Percentiles rank a stretch among this genome's conserved stretches.
These are phyloP conservation scores for Parnassius mnemosyne DNA, from an alignment of 2,888 invertebrate species.

Conservation along the genomic window DNA sequence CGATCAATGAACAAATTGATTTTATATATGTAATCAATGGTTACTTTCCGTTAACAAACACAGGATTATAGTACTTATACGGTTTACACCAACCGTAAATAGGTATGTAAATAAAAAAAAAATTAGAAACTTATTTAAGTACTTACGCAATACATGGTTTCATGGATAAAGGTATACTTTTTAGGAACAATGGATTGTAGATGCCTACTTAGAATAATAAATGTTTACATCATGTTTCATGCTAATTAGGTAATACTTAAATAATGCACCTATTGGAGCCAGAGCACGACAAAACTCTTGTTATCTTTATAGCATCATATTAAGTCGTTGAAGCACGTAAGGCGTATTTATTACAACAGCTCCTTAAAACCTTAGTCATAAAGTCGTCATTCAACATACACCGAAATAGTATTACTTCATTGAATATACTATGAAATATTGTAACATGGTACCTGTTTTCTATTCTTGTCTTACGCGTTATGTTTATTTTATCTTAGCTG, in stretches of 20 bases:
- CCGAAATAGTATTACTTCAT: slow-evolving; percentile 2
- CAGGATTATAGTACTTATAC: too few relatives aligned
- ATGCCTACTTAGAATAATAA: background rate
- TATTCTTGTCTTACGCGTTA: slow-evolving; percentile 35
- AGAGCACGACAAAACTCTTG: slow-evolving; percentile 19
- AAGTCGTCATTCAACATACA: slow-evolving; percentile 8
- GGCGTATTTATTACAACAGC: slow-evolving; percentile 13
- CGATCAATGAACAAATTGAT: too few relatives aligned
- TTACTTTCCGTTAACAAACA: too few relatives aligned
- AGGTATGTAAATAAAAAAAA: too few relatives aligned
- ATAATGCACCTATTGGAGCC: slow-evolving; percentile 12
- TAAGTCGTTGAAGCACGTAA: slow-evolving; percentile 17
- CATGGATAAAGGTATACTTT: background rate
- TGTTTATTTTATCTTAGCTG: slow-evolving; percentile 37
- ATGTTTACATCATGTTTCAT: slow-evolving; percentile 20
- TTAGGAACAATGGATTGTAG: background rate
- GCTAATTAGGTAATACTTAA: slow-evolving; percentile 19
- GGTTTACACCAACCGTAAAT: too few relatives aligned
- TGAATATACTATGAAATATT: slow-evolving; percentile 17
- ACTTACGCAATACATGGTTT: too few relatives aligned
- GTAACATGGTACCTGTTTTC: slow-evolving; percentile 28
- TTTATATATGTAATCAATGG: too few relatives aligned
- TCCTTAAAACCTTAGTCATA: background rate
- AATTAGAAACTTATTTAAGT: too few relatives aligned
- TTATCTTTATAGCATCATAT: slow-evolving; percentile 17